phyloP scores from a whole-genome alignment of 2,113 vertebrate genomes.

The Ahaetulla prasina region DNA sequence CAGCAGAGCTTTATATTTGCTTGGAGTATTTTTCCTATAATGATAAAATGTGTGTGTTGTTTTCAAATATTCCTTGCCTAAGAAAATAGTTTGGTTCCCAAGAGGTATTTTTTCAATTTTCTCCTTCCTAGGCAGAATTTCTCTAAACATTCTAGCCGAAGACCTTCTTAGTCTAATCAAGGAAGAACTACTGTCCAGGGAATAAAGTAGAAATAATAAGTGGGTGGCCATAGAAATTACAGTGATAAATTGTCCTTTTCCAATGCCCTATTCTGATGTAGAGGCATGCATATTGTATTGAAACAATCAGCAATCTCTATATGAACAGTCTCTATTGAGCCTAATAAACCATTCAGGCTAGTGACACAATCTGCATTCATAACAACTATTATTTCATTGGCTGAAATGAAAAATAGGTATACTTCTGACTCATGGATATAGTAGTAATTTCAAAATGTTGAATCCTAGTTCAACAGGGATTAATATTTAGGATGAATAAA shows the following conservation, averaged over 20 bases:
- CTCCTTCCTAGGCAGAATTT: neutral
- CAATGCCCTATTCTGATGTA: neutral
- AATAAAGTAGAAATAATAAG: neutral
- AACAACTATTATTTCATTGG: neutral
- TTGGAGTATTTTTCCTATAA: neutral
- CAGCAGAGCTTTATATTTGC: neutral
- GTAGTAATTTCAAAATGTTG: neutral
- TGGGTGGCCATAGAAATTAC: neutral
- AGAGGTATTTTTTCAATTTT: neutral
- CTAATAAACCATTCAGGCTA: neutral
- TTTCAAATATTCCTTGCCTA: neutral
- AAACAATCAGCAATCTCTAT: neutral
- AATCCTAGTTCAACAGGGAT: neutral
- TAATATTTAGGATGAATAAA: constrained; percentile 9
- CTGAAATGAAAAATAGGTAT: neutral
- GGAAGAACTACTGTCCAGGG: neutral
- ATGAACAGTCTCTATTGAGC: neutral
- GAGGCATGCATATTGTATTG: neutral
- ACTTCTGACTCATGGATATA: neutral
- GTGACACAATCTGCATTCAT: neutral
- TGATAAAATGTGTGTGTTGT: neutral
- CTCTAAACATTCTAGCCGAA: neutral
- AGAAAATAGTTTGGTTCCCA: neutral
- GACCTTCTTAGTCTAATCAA: neutral
- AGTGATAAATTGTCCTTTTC: neutral